A percentile compares a stretch with the other conserved stretches of the same genome.
Conservation (phyloP, 23 tunicate genomes). For the Trididemnum clinides region DNA sequence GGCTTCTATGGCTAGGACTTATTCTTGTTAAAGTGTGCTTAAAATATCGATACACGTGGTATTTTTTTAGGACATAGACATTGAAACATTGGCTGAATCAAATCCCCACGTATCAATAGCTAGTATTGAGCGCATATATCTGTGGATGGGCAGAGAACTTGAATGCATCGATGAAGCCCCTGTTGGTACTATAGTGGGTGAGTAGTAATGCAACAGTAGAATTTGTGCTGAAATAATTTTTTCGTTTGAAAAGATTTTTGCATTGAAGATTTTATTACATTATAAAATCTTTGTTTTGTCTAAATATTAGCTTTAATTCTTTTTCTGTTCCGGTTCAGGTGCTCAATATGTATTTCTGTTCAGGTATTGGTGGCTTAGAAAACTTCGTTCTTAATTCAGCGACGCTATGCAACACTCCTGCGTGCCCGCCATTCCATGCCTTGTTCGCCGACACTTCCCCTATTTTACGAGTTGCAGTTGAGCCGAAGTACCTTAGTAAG, state of each 20-base stretch:
- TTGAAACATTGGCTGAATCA: conserved; percentile 1
- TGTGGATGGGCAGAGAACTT: conserved; percentile 92
- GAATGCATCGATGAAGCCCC: conserved; percentile 71
- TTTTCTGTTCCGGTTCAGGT: too few species aligned
- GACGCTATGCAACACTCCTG: conserved; percentile 73
- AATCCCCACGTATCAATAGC: conserved; percentile 52
- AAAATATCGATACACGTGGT: too few species aligned
- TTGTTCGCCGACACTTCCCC: conserved; percentile 79
- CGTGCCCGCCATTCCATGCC: conserved; percentile 95
- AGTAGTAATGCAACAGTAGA: too few species aligned
- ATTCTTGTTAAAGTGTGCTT: too few species aligned
- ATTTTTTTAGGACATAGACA: neutral
- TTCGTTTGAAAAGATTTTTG: neutral
- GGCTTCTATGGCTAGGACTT: too few species aligned
- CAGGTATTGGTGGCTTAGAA: conserved; percentile 91
- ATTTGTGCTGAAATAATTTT: neutral
- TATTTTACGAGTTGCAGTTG: conserved; percentile 96
- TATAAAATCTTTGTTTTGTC: too few species aligned
- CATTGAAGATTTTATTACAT: neutral
- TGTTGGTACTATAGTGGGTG: conserved; percentile 87
- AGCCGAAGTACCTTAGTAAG: conserved; percentile 75
- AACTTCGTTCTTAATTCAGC: conserved; percentile 86
- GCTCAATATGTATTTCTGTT: neutral
- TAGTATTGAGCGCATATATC: conserved; percentile 48
- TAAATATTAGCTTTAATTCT: too few species aligned